Evolutionary conservation across 1,140 invertebrate genomes (phyloP).

Genomic region (Brachionus manjavacas): DNA sequence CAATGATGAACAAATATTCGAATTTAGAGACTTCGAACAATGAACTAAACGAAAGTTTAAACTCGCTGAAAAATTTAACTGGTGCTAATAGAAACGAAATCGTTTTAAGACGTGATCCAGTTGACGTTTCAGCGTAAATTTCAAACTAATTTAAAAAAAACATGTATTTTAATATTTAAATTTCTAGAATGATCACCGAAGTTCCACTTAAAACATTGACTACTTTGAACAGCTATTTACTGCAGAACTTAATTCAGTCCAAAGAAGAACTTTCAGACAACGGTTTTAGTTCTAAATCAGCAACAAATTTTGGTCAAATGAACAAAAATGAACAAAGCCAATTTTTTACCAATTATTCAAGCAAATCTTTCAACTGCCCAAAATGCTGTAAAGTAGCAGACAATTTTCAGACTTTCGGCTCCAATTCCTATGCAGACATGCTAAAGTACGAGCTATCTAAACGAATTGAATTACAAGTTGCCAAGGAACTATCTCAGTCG

Average conservation of each 20-base stretch:
- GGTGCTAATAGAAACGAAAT: slow-evolving; percentile 22
- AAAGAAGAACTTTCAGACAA: slow-evolving; percentile 12
- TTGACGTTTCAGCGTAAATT: slow-evolving; percentile 26
- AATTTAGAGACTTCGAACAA: slow-evolving; percentile 25
- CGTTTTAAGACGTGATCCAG: not conserved
- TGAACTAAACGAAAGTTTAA: slow-evolving; percentile 23
- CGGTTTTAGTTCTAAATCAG: slow-evolving; percentile 8
- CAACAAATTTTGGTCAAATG: not conserved
- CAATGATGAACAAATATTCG: slow-evolving; percentile 38
- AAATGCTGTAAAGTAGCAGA: slow-evolving; percentile 5
- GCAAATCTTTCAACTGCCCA: slow-evolving; percentile 17
- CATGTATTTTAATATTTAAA: not conserved
- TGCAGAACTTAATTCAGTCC: slow-evolving; percentile 5
- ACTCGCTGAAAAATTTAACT: not conserved
- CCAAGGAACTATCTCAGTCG: slow-evolving; percentile 7
- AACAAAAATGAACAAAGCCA: slow-evolving; percentile 31
- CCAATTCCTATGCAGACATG: slow-evolving; percentile 18
- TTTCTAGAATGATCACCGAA: slow-evolving; percentile 24
- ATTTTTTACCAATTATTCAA: slow-evolving; percentile 17
- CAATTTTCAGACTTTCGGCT: not conserved
- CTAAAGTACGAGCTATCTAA: slow-evolving; percentile 24
- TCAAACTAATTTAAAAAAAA: not conserved
- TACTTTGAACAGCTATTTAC: slow-evolving; percentile 9
- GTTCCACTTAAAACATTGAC: slow-evolving; percentile 24
- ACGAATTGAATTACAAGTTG: slow-evolving; percentile 34